Conservation (phyloP, 2,888 invertebrate genomes). For the Sphinx pinastri region DNA sequence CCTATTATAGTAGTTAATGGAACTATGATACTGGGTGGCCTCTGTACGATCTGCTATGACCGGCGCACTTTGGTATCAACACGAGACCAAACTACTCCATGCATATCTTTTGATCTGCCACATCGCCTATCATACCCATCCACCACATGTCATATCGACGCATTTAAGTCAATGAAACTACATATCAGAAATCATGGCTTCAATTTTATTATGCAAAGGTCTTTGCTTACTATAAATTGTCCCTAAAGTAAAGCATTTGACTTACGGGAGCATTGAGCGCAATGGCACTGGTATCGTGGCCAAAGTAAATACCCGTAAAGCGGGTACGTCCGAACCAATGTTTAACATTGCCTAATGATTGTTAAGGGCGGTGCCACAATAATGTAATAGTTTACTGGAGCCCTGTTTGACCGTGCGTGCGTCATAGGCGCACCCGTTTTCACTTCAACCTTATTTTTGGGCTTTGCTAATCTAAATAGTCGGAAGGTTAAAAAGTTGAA, state of each 20-base stretch:
- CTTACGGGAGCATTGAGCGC: slow-evolving; percentile 10
- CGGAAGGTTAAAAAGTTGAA: slow-evolving; percentile 33
- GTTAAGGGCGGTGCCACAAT: slow-evolving; percentile 72
- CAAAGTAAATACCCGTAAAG: slow-evolving; percentile 55
- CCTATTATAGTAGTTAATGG: no score
- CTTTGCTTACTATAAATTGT: slow-evolving; percentile 5
- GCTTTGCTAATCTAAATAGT: slow-evolving; percentile 53
- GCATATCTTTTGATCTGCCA: no score
- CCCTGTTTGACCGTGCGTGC: slow-evolving; percentile 70
- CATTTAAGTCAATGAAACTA: no score
- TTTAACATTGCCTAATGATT: slow-evolving; percentile 61
- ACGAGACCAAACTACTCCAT: no score
- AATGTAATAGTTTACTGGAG: slow-evolving; percentile 77
- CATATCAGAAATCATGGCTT: no score
- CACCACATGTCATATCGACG: no score
- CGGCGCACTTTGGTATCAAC: no score
- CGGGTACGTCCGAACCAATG: slow-evolving; percentile 50
- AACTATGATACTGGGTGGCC: no score
- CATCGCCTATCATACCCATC: no score
- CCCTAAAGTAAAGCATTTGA: slow-evolving; percentile 31
- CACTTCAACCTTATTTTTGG: slow-evolving; percentile 36
- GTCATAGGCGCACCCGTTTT: slow-evolving; percentile 71
- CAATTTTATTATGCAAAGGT: neutral
- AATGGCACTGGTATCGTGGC: slow-evolving; percentile 11
- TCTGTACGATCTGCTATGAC: no score